These are phyloP conservation scores for Hirundo rustica DNA, from an alignment of 2,797 vertebrate species.

Conservation along the genomic window DNA sequence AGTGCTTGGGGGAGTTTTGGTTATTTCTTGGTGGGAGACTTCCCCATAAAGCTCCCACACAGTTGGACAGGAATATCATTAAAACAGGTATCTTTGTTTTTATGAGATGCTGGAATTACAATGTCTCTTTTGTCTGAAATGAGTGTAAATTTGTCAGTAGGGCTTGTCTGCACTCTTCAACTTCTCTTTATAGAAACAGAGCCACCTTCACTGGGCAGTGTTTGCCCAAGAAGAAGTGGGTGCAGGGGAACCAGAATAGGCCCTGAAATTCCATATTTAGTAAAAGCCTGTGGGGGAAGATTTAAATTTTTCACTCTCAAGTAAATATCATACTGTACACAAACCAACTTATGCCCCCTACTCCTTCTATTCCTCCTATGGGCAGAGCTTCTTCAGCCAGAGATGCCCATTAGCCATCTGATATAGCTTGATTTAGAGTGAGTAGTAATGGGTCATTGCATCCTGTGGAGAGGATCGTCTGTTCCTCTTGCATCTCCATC, in stretches of 20 bases:
- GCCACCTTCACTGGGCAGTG: neutral
- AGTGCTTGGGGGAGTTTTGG: neutral
- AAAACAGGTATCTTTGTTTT: conserved; percentile 21
- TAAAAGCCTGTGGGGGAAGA: neutral
- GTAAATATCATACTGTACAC: neutral
- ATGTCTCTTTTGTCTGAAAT: neutral
- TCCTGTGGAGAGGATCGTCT: neutral
- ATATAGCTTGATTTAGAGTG: neutral
- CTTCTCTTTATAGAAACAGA: neutral
- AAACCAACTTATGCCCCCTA: neutral
- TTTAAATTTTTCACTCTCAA: neutral
- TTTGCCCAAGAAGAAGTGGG: neutral
- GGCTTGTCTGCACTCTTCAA: neutral
- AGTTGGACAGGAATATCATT: neutral
- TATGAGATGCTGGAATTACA: neutral
- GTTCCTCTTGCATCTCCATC: neutral
- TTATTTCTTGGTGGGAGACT: conserved; percentile 4
- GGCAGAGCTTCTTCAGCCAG: neutral
- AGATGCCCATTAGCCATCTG: neutral
- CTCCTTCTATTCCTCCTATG: neutral
- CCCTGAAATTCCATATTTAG: neutral
- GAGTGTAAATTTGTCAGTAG: neutral
- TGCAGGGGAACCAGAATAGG: neutral
- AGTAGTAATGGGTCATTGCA: neutral
- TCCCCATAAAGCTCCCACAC: neutral